Evolutionary conservation across 2,113 vertebrate species (phyloP), one percentile per base, ranked within the genome.

Genomic region (Ardeotis arabs): DNA sequence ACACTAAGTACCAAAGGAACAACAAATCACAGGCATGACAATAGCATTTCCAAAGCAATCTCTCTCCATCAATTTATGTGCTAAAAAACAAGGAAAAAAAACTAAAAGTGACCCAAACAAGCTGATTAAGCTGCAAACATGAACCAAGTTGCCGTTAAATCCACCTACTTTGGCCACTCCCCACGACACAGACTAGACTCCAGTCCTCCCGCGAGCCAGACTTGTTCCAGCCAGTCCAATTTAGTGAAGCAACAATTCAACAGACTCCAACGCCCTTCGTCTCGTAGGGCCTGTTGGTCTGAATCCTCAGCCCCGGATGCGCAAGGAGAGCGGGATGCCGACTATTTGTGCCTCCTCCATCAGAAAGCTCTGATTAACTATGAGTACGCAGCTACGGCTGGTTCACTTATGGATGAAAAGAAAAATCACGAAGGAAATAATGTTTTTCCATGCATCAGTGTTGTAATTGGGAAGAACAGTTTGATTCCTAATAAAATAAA

Each of bases 221-320:
- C 73, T 12, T 29, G 69, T 50, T 87, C 80, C 80, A 95, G 88
- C 88, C 5, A 78, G 60, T 37, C 85, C 86, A 92, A 87, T 45
- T 89, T 24, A 84, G 82, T 87, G 83, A 96, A 93, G 90, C 90
- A 96, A 94, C 92, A 90, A 76, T 17, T 62, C 80, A 64, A 21
- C 53, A 35, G 24, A 27, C 83, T 96, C 95, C 89, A 97, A 92
- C 69, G 56, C 94, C 92, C 95, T 96, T 37, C 94, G 87, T 76
- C 95, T 89, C 90, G 3, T 72, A 92, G 86, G 86, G 45, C 76
- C 56, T 56, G 66, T 27, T 31, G 88, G 44, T 93, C 83, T 92
- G 73, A 95, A n/a, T 60, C 80, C 84, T 84, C 86, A 78, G 52
- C 33, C 69, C 58, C 0, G 2, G 56, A 74, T 47, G 60, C 1